phyloP scores from a whole-genome alignment of 2,888 invertebrate genomes.

The Limnephilus marmoratus region DNA sequence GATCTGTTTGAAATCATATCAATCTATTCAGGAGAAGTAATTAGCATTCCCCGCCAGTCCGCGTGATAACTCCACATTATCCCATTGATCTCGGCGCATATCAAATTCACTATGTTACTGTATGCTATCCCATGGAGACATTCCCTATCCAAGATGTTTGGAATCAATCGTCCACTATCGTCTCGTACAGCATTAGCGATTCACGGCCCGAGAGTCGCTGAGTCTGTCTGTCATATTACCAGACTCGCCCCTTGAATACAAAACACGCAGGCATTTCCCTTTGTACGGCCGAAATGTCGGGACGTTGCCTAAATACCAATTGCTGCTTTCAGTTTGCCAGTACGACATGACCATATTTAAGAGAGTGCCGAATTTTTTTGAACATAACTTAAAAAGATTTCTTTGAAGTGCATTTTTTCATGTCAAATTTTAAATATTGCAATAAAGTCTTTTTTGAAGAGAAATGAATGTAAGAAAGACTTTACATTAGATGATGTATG shows the following conservation, averaged over 20 bases:
- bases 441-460: not conserved
- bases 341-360: not conserved
- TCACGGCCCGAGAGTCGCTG: slow-evolving; percentile 21
- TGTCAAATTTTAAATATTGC: not conserved
- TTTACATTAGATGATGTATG: no score
- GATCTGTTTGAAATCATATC: not conserved
- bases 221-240: slow-evolving; percentile 48
- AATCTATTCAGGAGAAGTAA: not conserved
- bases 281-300: slow-evolving; percentile 43
- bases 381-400: not conserved
- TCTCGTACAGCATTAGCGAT: slow-evolving; percentile 34
- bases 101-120: no score
- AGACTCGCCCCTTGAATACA: slow-evolving; percentile 39
- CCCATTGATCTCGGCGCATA: not conserved
- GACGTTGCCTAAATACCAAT: slow-evolving; percentile 46
- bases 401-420: not conserved
- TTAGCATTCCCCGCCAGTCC: not conserved
- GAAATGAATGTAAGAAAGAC: not conserved
- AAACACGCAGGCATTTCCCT: slow-evolving; percentile 40
- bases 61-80: not conserved
- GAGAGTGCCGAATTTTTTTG: not conserved
- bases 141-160: not conserved
- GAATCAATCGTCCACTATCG: slow-evolving; percentile 14
- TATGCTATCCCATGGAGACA: not conserved
- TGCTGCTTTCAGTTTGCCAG: not conserved